Conservation (phyloP, 37 sponge, comb jelly and placozoan species). For the Crambe crambe region DNA sequence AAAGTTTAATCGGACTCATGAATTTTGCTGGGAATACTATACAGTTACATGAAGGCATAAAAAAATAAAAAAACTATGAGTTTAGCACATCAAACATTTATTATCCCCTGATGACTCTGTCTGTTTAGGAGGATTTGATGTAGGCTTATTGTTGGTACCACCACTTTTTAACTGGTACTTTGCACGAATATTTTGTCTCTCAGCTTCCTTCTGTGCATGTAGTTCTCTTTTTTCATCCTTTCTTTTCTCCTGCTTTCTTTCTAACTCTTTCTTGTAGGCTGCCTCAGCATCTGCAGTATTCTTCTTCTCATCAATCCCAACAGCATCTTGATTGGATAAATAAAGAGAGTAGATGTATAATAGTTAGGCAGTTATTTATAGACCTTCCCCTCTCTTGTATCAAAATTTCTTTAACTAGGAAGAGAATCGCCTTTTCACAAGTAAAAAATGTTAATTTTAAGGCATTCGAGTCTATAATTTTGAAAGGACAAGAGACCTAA, state of each 20-base stretch:
- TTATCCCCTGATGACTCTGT: neutral
- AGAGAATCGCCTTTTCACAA: no score
- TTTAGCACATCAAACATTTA: conserved; percentile 1
- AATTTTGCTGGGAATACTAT: no score
- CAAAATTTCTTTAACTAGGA: no score
- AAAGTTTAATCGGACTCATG: no score
- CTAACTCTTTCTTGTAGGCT: neutral
- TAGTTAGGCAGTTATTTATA: neutral
- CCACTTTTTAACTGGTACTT: neutral
- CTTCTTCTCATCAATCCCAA: conserved; percentile 5
- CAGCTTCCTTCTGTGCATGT: neutral
- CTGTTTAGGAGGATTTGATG: neutral
- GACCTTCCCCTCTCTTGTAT: no score
- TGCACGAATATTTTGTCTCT: conserved; percentile 19
- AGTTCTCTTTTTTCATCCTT: neutral
- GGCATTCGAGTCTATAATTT: no score
- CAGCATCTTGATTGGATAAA: neutral
- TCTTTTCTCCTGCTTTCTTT: neutral
- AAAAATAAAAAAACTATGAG: neutral
- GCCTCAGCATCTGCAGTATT: neutral
- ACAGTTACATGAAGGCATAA: no score
- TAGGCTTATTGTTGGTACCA: neutral
- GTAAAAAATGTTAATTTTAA: neutral
- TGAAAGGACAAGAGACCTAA: no score
- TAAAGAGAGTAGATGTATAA: neutral